Percentiles rank a stretch among this genome's conserved stretches.
phyloP scores from a whole-genome alignment of 2,797 vertebrate species.

The Cirrhinus molitorella region DNA sequence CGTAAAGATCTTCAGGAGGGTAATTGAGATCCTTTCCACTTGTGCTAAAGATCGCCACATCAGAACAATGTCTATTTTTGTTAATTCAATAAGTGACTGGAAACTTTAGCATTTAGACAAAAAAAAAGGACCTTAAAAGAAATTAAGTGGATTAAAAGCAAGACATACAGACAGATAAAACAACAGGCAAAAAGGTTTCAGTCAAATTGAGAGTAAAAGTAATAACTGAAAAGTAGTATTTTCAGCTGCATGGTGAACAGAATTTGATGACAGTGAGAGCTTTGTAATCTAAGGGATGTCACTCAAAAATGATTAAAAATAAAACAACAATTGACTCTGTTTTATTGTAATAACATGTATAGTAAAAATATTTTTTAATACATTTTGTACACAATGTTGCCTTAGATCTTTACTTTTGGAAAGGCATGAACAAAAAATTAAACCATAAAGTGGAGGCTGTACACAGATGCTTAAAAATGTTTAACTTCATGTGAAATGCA shows the following conservation, averaged over 20 bases:
- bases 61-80: background rate
- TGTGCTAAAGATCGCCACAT: too few species aligned
- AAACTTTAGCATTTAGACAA: background rate
- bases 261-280: background rate
- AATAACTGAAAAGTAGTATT: background rate
- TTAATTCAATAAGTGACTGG: background rate
- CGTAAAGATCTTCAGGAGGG: too few species aligned
- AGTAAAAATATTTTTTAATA: constrained; percentile 88
- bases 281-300: background rate
- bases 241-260: background rate
- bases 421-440: constrained; percentile 42
- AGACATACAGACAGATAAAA: background rate
- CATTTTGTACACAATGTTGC: constrained; percentile 81
- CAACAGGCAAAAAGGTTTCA: background rate
- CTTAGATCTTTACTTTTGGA: constrained; percentile 68
- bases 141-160: background rate
- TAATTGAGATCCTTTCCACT: too few species aligned
- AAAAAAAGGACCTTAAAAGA: background rate
- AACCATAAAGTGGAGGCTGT: constrained; percentile 54
- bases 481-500: constrained; percentile 44
- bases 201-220: background rate
- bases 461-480: constrained; percentile 61
- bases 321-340: constrained; percentile 23
- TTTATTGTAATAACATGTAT: constrained; percentile 77
- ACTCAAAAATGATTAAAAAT: background rate